Evolutionary conservation across 1,140 invertebrate species (phyloP).

Genomic region (Eumaeus atala): DNA sequence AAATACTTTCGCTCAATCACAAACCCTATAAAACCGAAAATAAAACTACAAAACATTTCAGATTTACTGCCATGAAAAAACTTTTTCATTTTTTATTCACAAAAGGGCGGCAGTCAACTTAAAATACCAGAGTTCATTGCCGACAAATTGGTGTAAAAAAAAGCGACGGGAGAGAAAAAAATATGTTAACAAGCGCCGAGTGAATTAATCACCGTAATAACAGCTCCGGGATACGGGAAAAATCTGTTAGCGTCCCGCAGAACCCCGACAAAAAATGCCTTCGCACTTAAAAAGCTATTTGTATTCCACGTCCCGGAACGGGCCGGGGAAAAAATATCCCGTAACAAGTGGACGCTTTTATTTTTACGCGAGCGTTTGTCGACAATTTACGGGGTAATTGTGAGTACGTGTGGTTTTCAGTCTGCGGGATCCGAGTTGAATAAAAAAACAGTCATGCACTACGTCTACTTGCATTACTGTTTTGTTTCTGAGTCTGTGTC

Average conservation of each 20-base stretch:
- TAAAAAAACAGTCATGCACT: no score
- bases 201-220: conserved; percentile 31
- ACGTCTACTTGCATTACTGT: no score
- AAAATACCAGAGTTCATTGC: conserved; percentile 15
- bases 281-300: conserved; percentile 30
- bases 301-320: conserved; percentile 22
- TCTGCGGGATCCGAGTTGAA: no score
- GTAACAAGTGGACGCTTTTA: conserved; percentile 8
- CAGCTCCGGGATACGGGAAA: conserved; percentile 24
- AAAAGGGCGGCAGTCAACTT: conserved; percentile 14
- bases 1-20: no score
- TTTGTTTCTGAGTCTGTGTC: no score
- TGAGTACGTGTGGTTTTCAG: no score
- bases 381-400: no score
- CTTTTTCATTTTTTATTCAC: background rate
- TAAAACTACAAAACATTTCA: no score
- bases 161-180: conserved; percentile 19
- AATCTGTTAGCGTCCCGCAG: conserved; percentile 31
- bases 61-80: no score
- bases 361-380: no score
- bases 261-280: conserved; percentile 26
- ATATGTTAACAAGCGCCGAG: conserved; percentile 26
- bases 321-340: conserved; percentile 22
- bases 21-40: no score
- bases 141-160: conserved; percentile 17